These are phyloP conservation scores for Ceratina australensis DNA, from an alignment of 1,140 invertebrate species.

Conservation along the genomic window DNA sequence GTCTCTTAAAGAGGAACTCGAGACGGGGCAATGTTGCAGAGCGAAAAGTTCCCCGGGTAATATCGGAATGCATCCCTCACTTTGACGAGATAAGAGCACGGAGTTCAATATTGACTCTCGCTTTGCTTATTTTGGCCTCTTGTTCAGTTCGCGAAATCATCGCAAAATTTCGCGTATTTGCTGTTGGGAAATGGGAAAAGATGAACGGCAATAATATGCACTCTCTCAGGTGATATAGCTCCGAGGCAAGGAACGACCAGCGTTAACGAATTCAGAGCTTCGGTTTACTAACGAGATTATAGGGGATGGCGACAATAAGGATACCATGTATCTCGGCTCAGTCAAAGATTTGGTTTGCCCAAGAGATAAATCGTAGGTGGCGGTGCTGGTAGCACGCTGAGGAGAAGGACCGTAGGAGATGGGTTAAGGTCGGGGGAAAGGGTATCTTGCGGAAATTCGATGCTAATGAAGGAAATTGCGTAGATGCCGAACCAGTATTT, in stretches of 20 bases:
- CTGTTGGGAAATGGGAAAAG: neutral
- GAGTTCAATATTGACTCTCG: conserved; percentile 31
- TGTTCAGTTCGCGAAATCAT: conserved; percentile 18
- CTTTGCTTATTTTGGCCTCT: conserved; percentile 4
- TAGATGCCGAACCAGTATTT: conserved; percentile 69
- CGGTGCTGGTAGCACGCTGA: neutral
- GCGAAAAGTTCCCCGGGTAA: neutral
- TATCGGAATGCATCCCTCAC: neutral
- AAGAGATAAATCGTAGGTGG: conserved; percentile 24
- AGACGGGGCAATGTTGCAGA: neutral
- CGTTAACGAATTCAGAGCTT: conserved; percentile 5
- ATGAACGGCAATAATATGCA: neutral
- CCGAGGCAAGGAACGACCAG: neutral
- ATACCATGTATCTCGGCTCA: conserved; percentile 43
- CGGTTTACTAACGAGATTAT: conserved; percentile 56
- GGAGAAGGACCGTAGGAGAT: conserved; percentile 3
- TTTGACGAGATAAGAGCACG: neutral
- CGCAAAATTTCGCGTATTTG: no score
- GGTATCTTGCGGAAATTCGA: conserved; percentile 68
- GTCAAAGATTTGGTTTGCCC: conserved; percentile 55
- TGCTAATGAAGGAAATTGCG: conserved; percentile 73
- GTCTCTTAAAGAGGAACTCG: no score
- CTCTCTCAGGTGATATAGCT: no score
- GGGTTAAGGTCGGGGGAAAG: conserved; percentile 19
- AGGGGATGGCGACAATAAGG: conserved; percentile 47